Conservation (phyloP, 2,888 invertebrate species). For the Thymelicus lineola region DNA sequence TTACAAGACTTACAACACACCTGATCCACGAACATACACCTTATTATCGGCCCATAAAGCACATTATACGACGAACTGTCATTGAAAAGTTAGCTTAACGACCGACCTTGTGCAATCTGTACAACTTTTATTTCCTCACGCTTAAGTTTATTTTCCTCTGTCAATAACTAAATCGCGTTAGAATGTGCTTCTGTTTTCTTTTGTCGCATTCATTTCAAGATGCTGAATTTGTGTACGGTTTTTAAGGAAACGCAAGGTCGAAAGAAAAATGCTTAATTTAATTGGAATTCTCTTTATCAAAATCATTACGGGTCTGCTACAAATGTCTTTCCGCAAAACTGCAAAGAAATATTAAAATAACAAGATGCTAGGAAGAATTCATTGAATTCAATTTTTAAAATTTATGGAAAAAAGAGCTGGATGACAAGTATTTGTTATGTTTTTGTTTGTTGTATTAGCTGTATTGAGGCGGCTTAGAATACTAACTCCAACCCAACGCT, state of each 20-base stretch:
- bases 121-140: constrained; percentile 41
- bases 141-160: constrained; percentile 42
- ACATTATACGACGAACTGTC: constrained; percentile 46
- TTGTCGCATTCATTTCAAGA: constrained; percentile 59
- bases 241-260: constrained; percentile 47
- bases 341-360: background rate
- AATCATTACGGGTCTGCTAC: background rate
- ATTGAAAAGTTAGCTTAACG: constrained; percentile 50
- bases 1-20: constrained; percentile 46
- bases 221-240: constrained; percentile 51
- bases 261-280: constrained; percentile 44
- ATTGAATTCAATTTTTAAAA: no score
- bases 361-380: no score
- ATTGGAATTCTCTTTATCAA: constrained; percentile 29
- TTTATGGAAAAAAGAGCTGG: no score
- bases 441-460: no score
- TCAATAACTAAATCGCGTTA: constrained; percentile 30
- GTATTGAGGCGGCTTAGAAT: no score
- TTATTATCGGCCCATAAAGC: constrained; percentile 51
- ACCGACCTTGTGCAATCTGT: constrained; percentile 54
- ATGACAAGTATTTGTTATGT: no score
- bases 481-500: no score
- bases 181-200: constrained; percentile 52
- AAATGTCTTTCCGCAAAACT: background rate
- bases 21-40: constrained; percentile 42